Evolutionary conservation across 23 tunicate species (phyloP).

Genomic region (Styela clava): DNA sequence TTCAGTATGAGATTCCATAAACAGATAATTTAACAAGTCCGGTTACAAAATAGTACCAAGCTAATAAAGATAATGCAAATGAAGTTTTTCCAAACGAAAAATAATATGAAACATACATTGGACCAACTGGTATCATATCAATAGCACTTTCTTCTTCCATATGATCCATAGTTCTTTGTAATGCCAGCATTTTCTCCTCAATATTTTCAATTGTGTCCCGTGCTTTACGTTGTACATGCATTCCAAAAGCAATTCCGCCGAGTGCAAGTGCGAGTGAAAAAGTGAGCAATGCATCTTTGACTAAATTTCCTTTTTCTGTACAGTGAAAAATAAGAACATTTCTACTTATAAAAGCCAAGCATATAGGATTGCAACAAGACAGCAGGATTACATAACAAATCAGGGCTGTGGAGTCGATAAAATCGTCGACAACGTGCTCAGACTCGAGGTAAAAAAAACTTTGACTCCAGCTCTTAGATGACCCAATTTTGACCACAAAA

Average conservation of each 20-base stretch:
- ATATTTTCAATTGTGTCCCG: slow-evolving; percentile 36
- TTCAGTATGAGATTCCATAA: no score
- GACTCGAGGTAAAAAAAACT: no score
- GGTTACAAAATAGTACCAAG: no score
- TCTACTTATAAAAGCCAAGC: no score
- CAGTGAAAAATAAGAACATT: no score
- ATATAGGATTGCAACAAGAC: no score
- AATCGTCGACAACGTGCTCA: no score
- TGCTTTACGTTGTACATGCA: slow-evolving; percentile 72
- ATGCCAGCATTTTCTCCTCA: slow-evolving; percentile 56
- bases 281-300: slow-evolving; percentile 73
- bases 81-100: background rate
- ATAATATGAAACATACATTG: background rate
- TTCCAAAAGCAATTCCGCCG: slow-evolving; percentile 55
- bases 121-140: slow-evolving; percentile 3
- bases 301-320: slow-evolving; percentile 53
- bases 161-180: slow-evolving; percentile 46
- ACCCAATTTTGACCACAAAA: no score
- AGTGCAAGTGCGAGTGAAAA: slow-evolving; percentile 63
- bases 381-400: no score
- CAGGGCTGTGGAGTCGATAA: no score
- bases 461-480: no score
- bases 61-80: background rate
- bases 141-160: slow-evolving; percentile 62
- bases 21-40: background rate